phyloP scores from a whole-genome alignment of 1,140 invertebrate genomes.

The Anastatus disparis region DNA sequence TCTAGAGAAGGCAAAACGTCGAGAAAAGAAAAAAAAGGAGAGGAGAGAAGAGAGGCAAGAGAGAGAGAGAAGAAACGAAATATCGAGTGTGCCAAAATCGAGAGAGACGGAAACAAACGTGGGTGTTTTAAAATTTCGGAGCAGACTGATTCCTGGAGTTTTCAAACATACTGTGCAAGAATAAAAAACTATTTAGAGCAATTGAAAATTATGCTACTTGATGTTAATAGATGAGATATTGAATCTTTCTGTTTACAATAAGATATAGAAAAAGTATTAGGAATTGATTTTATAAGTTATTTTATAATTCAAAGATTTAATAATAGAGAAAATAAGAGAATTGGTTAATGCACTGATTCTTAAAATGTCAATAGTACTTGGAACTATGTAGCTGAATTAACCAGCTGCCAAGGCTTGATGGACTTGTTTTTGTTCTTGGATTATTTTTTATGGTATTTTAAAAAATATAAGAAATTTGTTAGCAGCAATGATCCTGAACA shows the following conservation, averaged over 20 bases:
- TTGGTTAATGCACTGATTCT: not conserved
- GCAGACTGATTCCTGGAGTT: not conserved
- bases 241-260: too few relatives aligned
- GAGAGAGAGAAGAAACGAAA: not conserved
- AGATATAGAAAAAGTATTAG: too few relatives aligned
- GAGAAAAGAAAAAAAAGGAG: constrained; percentile 1
- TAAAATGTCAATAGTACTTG: not conserved
- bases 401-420: not conserved
- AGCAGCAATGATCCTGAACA: constrained; percentile 19
- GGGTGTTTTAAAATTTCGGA: not conserved
- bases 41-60: not conserved
- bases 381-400: not conserved
- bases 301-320: not conserved
- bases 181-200: too few relatives aligned
- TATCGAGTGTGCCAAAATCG: constrained; percentile 9
- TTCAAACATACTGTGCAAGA: too few relatives aligned
- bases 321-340: not conserved
- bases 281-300: not conserved
- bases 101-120: not conserved
- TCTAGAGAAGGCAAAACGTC: constrained; percentile 9
- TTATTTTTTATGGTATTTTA: not conserved
- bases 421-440: not conserved
- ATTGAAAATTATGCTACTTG: too few relatives aligned
- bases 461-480: not conserved
- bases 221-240: too few relatives aligned